Evolutionary conservation across 1,140 invertebrate genomes (phyloP).

Genomic region (Drosophila setifemur): DNA sequence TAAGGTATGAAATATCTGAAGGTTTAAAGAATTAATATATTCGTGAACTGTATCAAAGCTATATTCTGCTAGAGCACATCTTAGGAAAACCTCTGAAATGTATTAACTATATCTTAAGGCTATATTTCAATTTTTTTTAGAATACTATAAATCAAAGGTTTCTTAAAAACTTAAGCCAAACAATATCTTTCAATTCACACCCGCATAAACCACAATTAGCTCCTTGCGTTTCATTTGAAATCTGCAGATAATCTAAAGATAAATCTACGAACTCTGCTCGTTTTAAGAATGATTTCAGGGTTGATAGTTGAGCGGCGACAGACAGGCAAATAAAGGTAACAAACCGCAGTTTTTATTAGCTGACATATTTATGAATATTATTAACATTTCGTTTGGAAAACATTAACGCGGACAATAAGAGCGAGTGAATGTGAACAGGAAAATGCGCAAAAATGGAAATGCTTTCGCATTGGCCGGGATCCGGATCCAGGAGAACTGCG

Average conservation of each 20-base stretch:
- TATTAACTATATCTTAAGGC: no score
- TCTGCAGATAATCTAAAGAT: no score
- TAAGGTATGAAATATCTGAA: no score
- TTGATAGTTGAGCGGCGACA: not conserved
- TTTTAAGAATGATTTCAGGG: not conserved
- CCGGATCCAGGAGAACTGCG: not conserved
- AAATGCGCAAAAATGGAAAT: slow-evolving; percentile 48
- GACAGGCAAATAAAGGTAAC: slow-evolving; percentile 28
- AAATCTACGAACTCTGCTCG: not conserved
- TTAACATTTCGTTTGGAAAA: slow-evolving; percentile 71
- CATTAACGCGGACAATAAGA: slow-evolving; percentile 29
- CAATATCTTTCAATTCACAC: slow-evolving; percentile 63
- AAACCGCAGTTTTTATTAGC: slow-evolving; percentile 65
- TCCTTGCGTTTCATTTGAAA: slow-evolving; percentile 12
- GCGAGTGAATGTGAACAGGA: slow-evolving; percentile 21
- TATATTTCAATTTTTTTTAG: no score
- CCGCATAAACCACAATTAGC: slow-evolving; percentile 46
- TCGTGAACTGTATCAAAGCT: no score
- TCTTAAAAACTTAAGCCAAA: not conserved
- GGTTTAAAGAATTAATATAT: not conserved
- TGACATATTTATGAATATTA: slow-evolving; percentile 80
- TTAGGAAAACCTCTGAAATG: no score
- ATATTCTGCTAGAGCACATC: no score
- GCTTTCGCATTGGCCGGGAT: slow-evolving; percentile 33
- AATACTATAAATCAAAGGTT: not conserved